Base-by-base conservation (phyloP, 2,888 invertebrate species). In the Mechanitis mazaeus region DNA sequence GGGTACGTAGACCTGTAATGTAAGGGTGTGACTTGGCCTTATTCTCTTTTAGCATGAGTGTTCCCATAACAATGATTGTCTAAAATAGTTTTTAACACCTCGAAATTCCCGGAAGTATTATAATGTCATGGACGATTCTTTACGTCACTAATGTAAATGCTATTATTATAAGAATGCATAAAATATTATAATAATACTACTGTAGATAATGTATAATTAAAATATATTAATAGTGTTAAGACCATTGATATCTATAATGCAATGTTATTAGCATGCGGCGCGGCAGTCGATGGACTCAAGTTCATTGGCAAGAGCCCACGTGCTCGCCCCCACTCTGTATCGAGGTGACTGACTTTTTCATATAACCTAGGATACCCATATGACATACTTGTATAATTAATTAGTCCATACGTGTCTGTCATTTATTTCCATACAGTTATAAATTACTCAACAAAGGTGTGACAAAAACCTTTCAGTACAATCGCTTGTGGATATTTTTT, bases 281-380 rank as follows among this genome's bases (percentile, higher is more conserved):
- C 75, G 72, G 68, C 72, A 71, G 71, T 69, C 70, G 71, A 69
- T 69, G 68, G 60, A 64, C 60, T 68, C 85, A 87, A 89, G 87
- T 87, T 90, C 87, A 90, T 81, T 88, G 86, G 79, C 83, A 79
- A 82, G 69, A 72, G 70, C 84, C 84, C 83, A 87, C 87, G 85
- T 85, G 81, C 71, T 77, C 81, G 83, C 82, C 76, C 75, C 75
- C 83, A 75, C 75, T 75, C 71, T 75, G 72, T 72, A 74, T 65
- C 75, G 77, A 86, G 86, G 85, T 87, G 81, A 86, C 77, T 87
- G 87, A 86, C 87, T 82, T 75, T 68, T 70, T 68, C 67, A 68
- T 66, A 71, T 75, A 77, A 80, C 74, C 72, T 76, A 50, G 50
- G 50, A 50, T 50, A 50, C 31, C 42, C 42, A 78, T 74, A 76